Evolutionary conservation across 2,113 vertebrate species (phyloP).

Genomic region (Trogon surrucura): DNA sequence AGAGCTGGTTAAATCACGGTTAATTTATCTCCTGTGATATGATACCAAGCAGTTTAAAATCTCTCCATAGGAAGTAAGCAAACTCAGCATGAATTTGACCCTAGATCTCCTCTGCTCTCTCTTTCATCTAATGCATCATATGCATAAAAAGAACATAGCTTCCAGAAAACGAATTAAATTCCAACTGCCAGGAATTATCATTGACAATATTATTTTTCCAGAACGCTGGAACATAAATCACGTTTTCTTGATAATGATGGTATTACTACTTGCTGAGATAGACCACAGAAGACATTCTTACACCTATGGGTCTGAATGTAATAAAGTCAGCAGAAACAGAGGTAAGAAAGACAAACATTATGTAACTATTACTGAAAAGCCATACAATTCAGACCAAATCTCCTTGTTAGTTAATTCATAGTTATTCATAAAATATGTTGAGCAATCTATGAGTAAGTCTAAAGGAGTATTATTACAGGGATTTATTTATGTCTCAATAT

Average conservation of each 20-base stretch:
- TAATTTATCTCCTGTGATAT: constrained; percentile 9
- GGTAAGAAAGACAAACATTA: background rate
- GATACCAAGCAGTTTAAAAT: background rate
- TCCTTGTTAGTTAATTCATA: background rate
- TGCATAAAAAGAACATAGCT: background rate
- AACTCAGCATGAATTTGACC: constrained; percentile 19
- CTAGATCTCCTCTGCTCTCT: background rate
- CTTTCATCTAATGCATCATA: background rate
- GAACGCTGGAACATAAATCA: background rate
- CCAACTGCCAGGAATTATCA: background rate
- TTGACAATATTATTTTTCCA: background rate
- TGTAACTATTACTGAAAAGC: background rate
- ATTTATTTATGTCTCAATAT: background rate
- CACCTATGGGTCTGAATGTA: background rate
- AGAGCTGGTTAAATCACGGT: background rate
- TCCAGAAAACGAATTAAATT: constrained; percentile 31
- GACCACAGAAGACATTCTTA: background rate
- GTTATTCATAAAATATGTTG: background rate
- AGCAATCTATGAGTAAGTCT: background rate
- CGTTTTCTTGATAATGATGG: background rate
- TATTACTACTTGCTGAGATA: background rate
- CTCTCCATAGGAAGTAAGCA: background rate
- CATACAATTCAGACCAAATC: background rate
- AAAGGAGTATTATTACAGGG: background rate
- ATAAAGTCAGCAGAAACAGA: background rate